These are phyloP conservation scores for Charadrius vociferus DNA, from an alignment of 2,113 vertebrate genomes.

Conservation along the genomic window DNA sequence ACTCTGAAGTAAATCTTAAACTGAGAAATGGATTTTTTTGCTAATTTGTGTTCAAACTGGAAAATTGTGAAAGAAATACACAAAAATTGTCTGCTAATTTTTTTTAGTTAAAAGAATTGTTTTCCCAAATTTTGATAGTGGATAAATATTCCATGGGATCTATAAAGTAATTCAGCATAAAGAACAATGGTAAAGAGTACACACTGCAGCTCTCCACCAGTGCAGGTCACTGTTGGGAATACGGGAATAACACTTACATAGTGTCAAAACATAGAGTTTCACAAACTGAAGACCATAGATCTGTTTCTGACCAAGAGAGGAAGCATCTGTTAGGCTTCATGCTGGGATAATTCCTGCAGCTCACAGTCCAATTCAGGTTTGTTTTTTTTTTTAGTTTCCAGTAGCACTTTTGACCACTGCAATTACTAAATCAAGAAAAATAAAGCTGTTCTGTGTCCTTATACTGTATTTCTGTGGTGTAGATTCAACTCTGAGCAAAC, in stretches of 20 bases:
- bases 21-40: background rate
- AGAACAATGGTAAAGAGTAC: background rate
- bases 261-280: background rate
- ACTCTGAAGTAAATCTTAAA: background rate
- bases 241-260: background rate
- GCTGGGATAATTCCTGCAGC: background rate
- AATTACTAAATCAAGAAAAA: background rate
- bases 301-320: slow-evolving; percentile 1
- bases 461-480: background rate
- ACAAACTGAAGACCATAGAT: background rate
- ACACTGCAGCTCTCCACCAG: background rate
- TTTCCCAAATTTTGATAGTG: background rate
- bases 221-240: background rate
- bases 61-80: background rate
- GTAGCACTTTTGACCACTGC: background rate
- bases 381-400: background rate
- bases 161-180: background rate
- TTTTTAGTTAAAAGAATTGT: background rate
- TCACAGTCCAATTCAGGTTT: background rate
- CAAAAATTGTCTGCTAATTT: background rate
- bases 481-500: background rate
- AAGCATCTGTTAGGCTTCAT: background rate
- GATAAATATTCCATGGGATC: fast-evolving
- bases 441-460: background rate
- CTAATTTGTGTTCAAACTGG: background rate